Evolutionary conservation across 1,140 invertebrate genomes (phyloP).

Genomic region (Sitodiplosis mosellana): DNA sequence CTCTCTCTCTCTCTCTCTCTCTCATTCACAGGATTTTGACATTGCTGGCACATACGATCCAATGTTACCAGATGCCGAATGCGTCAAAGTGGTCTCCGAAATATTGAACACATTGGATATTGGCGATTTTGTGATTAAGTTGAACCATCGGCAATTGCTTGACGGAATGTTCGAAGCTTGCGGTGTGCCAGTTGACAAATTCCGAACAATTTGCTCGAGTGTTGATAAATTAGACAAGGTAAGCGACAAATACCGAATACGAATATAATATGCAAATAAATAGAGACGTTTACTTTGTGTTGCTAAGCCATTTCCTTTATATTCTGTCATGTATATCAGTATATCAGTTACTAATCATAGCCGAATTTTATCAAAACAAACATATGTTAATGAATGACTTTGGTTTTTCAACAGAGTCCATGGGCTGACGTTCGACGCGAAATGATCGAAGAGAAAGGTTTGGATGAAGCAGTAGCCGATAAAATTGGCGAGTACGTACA

Average conservation of each 20-base stretch:
- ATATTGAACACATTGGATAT: constrained; percentile 67
- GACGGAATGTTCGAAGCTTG: constrained; percentile 96
- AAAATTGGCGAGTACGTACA: constrained; percentile 83
- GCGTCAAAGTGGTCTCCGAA: constrained; percentile 80
- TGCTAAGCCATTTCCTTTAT: too few species aligned
- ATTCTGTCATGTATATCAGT: too few species aligned
- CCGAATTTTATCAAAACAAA: too few species aligned
- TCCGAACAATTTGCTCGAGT: constrained; percentile 89
- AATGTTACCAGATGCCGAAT: constrained; percentile 96
- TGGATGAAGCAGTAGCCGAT: constrained; percentile 63
- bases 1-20: too few species aligned
- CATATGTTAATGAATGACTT: too few species aligned
- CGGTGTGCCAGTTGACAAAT: constrained; percentile 77
- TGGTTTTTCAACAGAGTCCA: constrained; percentile 32
- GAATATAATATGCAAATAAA: too few species aligned
- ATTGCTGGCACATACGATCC: constrained; percentile 92
- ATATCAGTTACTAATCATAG: too few species aligned
- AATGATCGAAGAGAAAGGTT: constrained; percentile 87
- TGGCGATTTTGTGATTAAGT: constrained; percentile 78
- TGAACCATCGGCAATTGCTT: constrained; percentile 85
- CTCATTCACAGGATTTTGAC: constrained; percentile 99
- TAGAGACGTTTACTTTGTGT: too few species aligned
- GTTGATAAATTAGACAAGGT: constrained; percentile 98
- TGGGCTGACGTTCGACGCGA: constrained; percentile 92
- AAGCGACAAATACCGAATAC: neutral